phyloP scores from a whole-genome alignment of 2,888 invertebrate genomes.

The Altica lythri region DNA sequence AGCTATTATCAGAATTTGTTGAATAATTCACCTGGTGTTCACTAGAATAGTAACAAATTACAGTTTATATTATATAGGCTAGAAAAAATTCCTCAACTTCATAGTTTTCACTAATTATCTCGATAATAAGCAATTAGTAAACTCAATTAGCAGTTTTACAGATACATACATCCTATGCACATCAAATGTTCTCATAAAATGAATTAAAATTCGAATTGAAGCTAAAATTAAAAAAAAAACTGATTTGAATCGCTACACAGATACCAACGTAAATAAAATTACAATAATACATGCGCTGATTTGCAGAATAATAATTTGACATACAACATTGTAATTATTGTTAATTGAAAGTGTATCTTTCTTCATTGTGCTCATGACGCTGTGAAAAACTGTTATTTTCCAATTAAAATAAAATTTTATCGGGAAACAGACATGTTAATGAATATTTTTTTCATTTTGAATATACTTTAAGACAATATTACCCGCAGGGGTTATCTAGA shows the following conservation, averaged over 20 bases:
- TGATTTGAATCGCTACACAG: conserved; percentile 4
- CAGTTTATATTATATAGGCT: not conserved
- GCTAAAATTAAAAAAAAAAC: conserved; percentile 1
- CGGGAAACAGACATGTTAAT: conserved; percentile 1
- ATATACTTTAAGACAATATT: too few relatives aligned
- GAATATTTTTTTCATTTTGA: too few relatives aligned
- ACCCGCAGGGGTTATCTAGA: too few relatives aligned
- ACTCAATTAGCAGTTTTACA: conserved; percentile 3
- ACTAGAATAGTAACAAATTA: too few relatives aligned
- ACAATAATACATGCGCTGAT: conserved; percentile 29
- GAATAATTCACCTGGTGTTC: too few relatives aligned
- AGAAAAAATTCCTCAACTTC: not conserved
- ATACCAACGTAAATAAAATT: conserved; percentile 22
- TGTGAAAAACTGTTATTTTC: conserved; percentile 27
- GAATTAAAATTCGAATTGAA: conserved; percentile 2
- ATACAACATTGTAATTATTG: conserved; percentile 29
- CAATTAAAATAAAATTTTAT: conserved; percentile 16
- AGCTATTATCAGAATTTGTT: too few relatives aligned
- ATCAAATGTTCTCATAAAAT: not conserved
- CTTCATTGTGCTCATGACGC: conserved; percentile 24
- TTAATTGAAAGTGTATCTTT: conserved; percentile 29
- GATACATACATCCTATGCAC: not conserved
- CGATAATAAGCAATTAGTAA: not conserved
- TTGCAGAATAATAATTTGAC: conserved; percentile 30
- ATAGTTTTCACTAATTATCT: too few relatives aligned